These are phyloP conservation scores for Drosophila kepulauana DNA, from an alignment of 1,140 invertebrate species.

Conservation along the genomic window DNA sequence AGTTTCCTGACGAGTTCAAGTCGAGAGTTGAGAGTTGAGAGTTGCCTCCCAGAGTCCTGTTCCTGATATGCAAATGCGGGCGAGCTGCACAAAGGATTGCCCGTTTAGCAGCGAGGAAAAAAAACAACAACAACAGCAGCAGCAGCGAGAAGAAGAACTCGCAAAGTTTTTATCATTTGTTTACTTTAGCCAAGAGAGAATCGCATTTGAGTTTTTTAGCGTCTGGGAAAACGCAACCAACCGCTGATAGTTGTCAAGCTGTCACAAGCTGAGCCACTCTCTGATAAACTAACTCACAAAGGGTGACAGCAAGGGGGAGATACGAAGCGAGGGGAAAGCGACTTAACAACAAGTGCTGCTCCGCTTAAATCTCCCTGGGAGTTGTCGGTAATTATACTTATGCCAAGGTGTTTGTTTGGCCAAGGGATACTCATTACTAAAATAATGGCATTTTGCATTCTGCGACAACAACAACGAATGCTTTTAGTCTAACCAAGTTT, in stretches of 20 bases:
- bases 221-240: slow-evolving; percentile 38
- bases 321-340: neutral
- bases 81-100: slow-evolving; percentile 63
- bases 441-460: slow-evolving; percentile 8
- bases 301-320: neutral
- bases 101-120: slow-evolving; percentile 64
- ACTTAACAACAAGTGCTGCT: slow-evolving; percentile 19
- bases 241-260: slow-evolving; percentile 65
- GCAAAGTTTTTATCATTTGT: slow-evolving; percentile 68
- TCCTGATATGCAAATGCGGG: slow-evolving; percentile 70
- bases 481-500: slow-evolving; percentile 1
- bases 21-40: slow-evolving; percentile 3
- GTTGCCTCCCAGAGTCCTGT: slow-evolving; percentile 19
- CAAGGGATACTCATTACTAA: slow-evolving; percentile 12
- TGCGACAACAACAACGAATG: neutral
- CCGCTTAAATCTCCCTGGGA: slow-evolving; percentile 37
- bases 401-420: slow-evolving; percentile 37
- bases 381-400: slow-evolving; percentile 34
- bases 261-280: slow-evolving; percentile 57
- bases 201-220: slow-evolving; percentile 49
- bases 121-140: slow-evolving; percentile 29
- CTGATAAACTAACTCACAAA: slow-evolving; percentile 37
- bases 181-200: slow-evolving; percentile 57
- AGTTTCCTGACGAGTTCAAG: slow-evolving; percentile 9
- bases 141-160: slow-evolving; percentile 39